Evolutionary conservation across 2,113 vertebrate genomes (phyloP).

Genomic region (Tachuris rubrigastra): DNA sequence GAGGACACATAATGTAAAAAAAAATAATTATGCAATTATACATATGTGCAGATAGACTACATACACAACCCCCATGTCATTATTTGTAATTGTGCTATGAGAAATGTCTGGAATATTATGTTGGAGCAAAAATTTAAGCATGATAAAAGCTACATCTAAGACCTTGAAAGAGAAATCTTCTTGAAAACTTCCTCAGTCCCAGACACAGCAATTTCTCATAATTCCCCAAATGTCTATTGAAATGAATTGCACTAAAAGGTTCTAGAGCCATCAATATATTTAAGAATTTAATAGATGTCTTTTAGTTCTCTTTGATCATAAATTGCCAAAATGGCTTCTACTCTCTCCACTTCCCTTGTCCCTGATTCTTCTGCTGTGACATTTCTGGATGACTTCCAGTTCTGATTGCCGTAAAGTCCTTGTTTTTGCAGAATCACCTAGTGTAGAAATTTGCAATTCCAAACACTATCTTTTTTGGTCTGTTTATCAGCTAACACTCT

Average conservation of each 20-base stretch:
- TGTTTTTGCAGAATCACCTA: slow-evolving; percentile 61
- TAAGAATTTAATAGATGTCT: not conserved
- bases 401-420: slow-evolving; percentile 36
- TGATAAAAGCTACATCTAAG: not conserved
- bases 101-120: not conserved
- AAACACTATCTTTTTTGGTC: slow-evolving; percentile 57
- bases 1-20: not conserved
- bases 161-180: not conserved
- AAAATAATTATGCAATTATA: not conserved
- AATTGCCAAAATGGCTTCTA: slow-evolving; percentile 3
- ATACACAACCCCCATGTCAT: not conserved
- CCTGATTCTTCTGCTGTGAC: slow-evolving; percentile 12
- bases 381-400: slow-evolving; percentile 65
- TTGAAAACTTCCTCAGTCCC: not conserved
- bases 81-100: not conserved
- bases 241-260: slow-evolving; percentile 16
- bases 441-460: slow-evolving; percentile 65
- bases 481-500: slow-evolving; percentile 61
- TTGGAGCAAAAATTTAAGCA: not conserved
- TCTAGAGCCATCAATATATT: slow-evolving; percentile 20
- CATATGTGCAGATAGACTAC: not conserved
- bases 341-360: not conserved
- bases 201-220: not conserved
- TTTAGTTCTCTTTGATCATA: not conserved
- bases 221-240: not conserved